These are phyloP conservation scores for Nematolebias whitei DNA, from an alignment of 2,113 vertebrate genomes.

Conservation along the genomic window DNA sequence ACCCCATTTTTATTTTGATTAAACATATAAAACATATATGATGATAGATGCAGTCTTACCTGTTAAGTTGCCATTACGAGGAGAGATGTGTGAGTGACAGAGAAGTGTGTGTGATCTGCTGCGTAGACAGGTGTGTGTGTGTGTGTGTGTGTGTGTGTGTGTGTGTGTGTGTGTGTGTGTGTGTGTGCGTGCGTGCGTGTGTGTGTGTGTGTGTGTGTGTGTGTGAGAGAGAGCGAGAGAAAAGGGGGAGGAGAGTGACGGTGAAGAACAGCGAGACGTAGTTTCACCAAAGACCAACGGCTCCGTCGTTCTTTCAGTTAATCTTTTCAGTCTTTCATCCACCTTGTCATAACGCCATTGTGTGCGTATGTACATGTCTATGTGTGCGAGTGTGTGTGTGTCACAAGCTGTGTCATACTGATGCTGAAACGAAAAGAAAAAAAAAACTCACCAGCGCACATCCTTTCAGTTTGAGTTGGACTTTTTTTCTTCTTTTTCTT, in stretches of 20 bases:
- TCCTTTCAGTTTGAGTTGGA: constrained; percentile 57
- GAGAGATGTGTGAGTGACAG: constrained; percentile 23
- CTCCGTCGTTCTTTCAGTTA: constrained; percentile 35
- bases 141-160: constrained; percentile 33
- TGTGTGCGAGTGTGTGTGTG: constrained; percentile 27
- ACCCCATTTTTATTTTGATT: too few relatives aligned
- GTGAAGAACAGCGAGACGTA: constrained; percentile 6
- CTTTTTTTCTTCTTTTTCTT: constrained; percentile 15
- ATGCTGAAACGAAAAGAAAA: constrained; percentile 73
- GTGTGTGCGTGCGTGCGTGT: constrained; percentile 3
- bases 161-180: constrained; percentile 3
- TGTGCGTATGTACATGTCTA: constrained; percentile 22
- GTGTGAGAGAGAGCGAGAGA: too few relatives aligned
- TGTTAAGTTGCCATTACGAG: constrained; percentile 49
- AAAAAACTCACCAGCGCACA: constrained; percentile 22
- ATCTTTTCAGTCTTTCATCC: constrained; percentile 43
- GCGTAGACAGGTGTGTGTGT: constrained; percentile 43
- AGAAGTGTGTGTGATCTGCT: constrained; percentile 37
- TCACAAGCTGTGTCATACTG: constrained; percentile 68
- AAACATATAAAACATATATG: background rate
- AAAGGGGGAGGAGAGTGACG: constrained; percentile 44
- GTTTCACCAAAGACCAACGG: constrained; percentile 39
- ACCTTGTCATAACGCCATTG: constrained; percentile 46
- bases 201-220: constrained; percentile 15
- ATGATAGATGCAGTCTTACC: constrained; percentile 40